Evolutionary conservation across 37 sponge, comb jelly and placozoan genomes (phyloP), one percentile per base, ranked within the genome.

Genomic region (Axinella damicornis): DNA sequence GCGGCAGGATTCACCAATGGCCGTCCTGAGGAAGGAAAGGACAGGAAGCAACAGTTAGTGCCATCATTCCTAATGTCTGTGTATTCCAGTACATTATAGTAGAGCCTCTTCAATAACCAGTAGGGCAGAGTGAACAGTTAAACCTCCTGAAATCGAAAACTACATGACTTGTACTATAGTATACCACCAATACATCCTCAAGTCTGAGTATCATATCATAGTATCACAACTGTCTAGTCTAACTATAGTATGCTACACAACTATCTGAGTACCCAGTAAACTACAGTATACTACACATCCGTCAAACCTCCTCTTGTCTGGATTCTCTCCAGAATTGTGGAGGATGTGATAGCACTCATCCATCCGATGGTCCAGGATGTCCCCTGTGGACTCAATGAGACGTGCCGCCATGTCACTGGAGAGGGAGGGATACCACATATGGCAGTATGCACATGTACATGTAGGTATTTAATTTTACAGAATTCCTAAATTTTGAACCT

Each of bases 351-450:
- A 84, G 57, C 77, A 88, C 46, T 89, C 70, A 58, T 92, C 93
- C 68, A 92, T 67, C 53, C 65, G 40, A 39, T 9, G 0, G 1
- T 53, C 61, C 19, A 92, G 70, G 15, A 36, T 65, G 65, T 89
- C 93, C 20, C 80, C 90, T 24, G 85, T 89, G 27, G 34, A 35
- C 37, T 88, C 89, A 22, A 92, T 78, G 18, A 92, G 77, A 5
- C 77, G 78, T 13, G 86, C 37, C 58, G 85, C 93, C 85, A 92
- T 84, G 25, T 65, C 85, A 84, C 93, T 92, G 57, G 46, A 71
- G n/a, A 33, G 2, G 6, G 22, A 52, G 46, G 54, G 65, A 56
- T 15, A 56, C 17, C 57, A 56, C 57, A 56, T 18, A 56, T 56
- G 57, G 18, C 24, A n/a, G 65, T 24, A 12, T 12, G 24, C 16